phyloP scores from a whole-genome alignment of 37 sponge, comb jelly and placozoan genomes.

The Halisarca cf. caerulea region DNA sequence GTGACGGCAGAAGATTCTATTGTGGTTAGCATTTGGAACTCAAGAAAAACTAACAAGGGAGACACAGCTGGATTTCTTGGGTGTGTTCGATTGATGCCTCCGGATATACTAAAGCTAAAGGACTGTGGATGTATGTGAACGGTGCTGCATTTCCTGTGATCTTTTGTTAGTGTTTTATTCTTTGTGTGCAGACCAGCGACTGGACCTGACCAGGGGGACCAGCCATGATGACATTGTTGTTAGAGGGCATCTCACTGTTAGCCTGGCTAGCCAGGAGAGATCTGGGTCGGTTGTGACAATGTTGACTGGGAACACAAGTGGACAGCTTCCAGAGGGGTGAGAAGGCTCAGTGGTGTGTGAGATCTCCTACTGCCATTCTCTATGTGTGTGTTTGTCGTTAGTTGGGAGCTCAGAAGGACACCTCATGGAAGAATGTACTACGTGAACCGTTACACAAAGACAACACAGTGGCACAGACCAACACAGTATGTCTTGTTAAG shows the following conservation, averaged over 20 bases:
- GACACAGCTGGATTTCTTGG: conserved; percentile 88
- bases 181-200: conserved; percentile 71
- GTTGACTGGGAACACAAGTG: conserved; percentile 18
- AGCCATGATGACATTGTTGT: conserved; percentile 70
- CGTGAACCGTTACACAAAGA: conserved; percentile 91
- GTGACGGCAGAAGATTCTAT: conserved; percentile 76
- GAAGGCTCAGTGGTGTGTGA: conserved; percentile 20
- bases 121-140: conserved; percentile 88
- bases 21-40: conserved; percentile 85
- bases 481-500: conserved; percentile 28
- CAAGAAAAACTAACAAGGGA: conserved; percentile 56
- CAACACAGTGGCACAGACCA: conserved; percentile 86
- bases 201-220: conserved; percentile 69
- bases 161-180: not conserved
- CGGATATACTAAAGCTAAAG: conserved; percentile 71
- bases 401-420: conserved; percentile 62
- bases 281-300: not conserved
- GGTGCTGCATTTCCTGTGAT: not conserved
- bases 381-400: not conserved
- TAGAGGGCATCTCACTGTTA: conserved; percentile 66
- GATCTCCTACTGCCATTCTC: not conserved
- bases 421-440: conserved; percentile 86
- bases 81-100: conserved; percentile 76
- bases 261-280: not conserved
- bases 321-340: conserved; percentile 93